These are phyloP conservation scores for Suncus etruscus DNA, from an alignment of 2,113 vertebrate species.

Conservation along the genomic window DNA sequence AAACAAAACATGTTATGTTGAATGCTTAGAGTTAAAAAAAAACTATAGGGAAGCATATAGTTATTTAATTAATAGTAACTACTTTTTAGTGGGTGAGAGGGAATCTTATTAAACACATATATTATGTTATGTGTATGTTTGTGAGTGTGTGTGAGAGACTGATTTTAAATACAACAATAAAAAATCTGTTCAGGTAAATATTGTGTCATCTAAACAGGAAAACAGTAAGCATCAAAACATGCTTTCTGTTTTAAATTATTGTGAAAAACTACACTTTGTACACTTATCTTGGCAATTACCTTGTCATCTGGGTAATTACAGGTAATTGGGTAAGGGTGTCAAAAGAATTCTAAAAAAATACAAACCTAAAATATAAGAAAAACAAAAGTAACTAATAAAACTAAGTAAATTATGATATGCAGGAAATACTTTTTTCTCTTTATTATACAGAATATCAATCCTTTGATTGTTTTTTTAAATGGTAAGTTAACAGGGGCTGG, in stretches of 20 bases:
- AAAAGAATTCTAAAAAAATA: no score
- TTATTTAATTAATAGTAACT: background rate
- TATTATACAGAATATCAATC: no score
- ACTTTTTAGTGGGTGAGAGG: background rate
- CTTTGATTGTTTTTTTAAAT: no score
- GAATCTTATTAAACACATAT: background rate
- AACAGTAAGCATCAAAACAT: background rate
- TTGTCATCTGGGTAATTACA: slow-evolving; percentile 13
- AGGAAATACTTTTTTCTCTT: no score
- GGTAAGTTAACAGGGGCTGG: no score
- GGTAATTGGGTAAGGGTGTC: background rate
- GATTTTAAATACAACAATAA: background rate
- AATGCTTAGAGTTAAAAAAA: background rate
- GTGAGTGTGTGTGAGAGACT: background rate
- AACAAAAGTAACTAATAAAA: no score
- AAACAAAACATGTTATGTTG: background rate
- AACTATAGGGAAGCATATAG: background rate
- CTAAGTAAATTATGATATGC: no score
- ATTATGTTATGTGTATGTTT: background rate
- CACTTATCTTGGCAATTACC: background rate
- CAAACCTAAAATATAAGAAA: no score
- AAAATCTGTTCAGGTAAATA: background rate
- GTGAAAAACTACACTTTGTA: background rate
- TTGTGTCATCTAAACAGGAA: background rate
- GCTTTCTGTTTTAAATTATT: no score